phyloP scores from a whole-genome alignment of 2,888 invertebrate species.

The Digitonthophagus gazella region DNA sequence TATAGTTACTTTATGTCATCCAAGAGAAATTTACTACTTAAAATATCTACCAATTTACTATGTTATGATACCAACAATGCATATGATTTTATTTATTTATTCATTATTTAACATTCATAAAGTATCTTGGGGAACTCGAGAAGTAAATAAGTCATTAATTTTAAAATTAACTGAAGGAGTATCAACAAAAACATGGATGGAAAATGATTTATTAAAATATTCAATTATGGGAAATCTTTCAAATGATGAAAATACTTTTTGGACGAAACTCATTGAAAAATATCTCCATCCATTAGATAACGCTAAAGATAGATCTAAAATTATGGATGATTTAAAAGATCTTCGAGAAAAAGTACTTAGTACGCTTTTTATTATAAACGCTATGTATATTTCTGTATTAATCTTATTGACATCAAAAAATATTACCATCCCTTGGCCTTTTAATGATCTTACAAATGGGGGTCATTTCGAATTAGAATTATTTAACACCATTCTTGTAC shows the following conservation, averaged over 20 bases:
- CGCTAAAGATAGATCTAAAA: constrained; percentile 50
- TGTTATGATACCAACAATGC: constrained; percentile 92
- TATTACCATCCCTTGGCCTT: constrained; percentile 68
- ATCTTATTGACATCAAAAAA: constrained; percentile 73
- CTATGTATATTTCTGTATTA: constrained; percentile 71
- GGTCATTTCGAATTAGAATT: constrained; percentile 68
- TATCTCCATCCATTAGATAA: constrained; percentile 74
- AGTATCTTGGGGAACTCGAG: constrained; percentile 93
- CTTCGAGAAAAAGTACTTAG: constrained; percentile 67
- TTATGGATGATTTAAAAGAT: constrained; percentile 56
- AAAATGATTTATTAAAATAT: constrained; percentile 63
- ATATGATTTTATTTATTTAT: constrained; percentile 87
- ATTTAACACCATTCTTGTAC: constrained; percentile 71
- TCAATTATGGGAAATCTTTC: constrained; percentile 66
- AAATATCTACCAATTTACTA: constrained; percentile 77
- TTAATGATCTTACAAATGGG: constrained; percentile 56
- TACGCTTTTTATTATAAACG: constrained; percentile 74
- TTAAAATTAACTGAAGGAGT: constrained; percentile 48
- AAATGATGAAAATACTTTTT: constrained; percentile 69
- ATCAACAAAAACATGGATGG: constrained; percentile 59
- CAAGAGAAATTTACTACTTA: constrained; percentile 75
- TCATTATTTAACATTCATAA: constrained; percentile 91
- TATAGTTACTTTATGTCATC: constrained; percentile 70
- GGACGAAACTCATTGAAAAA: constrained; percentile 71
- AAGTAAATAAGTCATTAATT: constrained; percentile 55